These are phyloP conservation scores for Limnothrissa miodon DNA, from an alignment of 2,113 vertebrate genomes.

Conservation along the genomic window DNA sequence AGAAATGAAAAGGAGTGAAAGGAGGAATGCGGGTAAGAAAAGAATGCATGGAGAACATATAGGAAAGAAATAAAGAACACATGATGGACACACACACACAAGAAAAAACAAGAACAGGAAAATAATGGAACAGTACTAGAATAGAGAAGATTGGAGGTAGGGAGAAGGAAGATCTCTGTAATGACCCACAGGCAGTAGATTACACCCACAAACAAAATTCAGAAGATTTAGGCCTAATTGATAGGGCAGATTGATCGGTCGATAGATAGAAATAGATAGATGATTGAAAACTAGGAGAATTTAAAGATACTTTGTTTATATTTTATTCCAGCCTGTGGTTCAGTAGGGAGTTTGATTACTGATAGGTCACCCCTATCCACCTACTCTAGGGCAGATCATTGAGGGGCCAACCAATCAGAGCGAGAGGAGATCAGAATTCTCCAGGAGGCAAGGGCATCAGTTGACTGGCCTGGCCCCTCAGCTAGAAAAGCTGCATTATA, in stretches of 20 bases:
- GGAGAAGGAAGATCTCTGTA: neutral
- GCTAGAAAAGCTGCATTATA: too few species aligned
- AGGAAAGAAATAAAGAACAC: conserved; percentile 1
- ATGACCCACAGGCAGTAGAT: neutral
- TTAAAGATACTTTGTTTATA: too few species aligned
- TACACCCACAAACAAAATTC: too few species aligned
- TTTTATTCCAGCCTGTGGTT: neutral
- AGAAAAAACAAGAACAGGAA: neutral
- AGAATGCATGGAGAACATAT: neutral
- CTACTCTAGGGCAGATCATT: too few species aligned
- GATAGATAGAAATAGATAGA: too few species aligned
- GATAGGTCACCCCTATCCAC: neutral
- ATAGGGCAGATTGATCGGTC: too few species aligned
- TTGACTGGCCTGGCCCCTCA: too few species aligned
- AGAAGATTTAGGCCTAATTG: too few species aligned
- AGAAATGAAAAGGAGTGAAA: conserved; percentile 37
- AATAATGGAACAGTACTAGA: neutral
- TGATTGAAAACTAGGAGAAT: too few species aligned
- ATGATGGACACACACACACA: neutral
- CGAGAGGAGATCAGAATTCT: neutral
- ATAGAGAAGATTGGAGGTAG: neutral
- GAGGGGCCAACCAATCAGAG: neutral
- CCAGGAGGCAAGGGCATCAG: neutral
- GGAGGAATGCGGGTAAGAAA: neutral
- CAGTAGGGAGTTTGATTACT: neutral